Percentiles rank a stretch among this genome's conserved stretches.
These are phyloP conservation scores for Rhynchophorus ferrugineus DNA, from an alignment of 1,140 invertebrate genomes.

Conservation along the genomic window DNA sequence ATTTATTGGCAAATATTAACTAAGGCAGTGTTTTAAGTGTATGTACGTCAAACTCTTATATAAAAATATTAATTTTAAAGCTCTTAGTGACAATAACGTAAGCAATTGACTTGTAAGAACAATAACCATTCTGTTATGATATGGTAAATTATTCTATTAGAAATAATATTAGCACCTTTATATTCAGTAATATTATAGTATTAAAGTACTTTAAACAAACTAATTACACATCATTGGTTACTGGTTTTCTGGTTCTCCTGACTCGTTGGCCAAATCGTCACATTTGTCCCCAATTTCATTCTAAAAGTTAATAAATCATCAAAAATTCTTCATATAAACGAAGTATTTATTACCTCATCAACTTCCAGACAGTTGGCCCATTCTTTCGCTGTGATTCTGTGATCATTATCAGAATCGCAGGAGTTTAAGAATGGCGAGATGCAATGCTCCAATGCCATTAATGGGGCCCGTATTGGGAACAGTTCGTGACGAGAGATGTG, in stretches of 20 bases:
- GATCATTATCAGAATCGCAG: conserved; percentile 81
- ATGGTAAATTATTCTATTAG: no score
- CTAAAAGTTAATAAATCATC: conserved; percentile 35
- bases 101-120: no score
- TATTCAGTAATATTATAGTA: conserved; percentile 19
- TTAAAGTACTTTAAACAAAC: neutral
- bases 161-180: conserved; percentile 27
- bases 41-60: no score
- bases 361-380: conserved; percentile 89
- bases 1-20: no score
- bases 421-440: conserved; percentile 90
- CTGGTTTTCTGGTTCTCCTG: neutral
- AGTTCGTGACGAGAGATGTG: conserved; percentile 86
- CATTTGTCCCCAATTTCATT: conserved; percentile 54
- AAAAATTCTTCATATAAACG: neutral
- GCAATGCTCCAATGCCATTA: conserved; percentile 88
- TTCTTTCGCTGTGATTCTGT: conserved; percentile 80
- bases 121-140: no score
- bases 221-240: neutral
- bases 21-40: no score
- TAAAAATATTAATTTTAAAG: no score
- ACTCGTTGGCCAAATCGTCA: conserved; percentile 38
- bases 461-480: conserved; percentile 86
- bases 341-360: conserved; percentile 51
- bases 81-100: no score